Evolutionary conservation across 2,113 vertebrate genomes (phyloP).

Genomic region (Oryzias woworae): DNA sequence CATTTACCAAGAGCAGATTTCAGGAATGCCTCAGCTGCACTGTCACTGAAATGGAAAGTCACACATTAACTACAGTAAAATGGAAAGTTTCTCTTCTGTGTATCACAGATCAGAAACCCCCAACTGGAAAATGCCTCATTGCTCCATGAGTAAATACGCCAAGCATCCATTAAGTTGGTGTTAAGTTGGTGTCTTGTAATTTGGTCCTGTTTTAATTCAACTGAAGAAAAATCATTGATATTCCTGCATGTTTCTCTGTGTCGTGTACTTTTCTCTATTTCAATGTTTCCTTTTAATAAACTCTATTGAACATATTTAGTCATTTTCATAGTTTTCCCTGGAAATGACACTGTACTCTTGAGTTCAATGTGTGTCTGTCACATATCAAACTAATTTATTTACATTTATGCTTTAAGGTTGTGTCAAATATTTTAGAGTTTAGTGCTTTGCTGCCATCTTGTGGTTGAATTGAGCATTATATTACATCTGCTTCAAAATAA

Average conservation of each 20-base stretch:
- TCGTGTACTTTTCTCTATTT: too few relatives aligned
- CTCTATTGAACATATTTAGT: not conserved
- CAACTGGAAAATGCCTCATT: not conserved
- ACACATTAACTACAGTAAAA: conserved; percentile 64
- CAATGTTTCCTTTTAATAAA: not conserved
- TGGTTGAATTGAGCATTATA: conserved; percentile 46
- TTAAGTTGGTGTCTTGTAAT: too few relatives aligned
- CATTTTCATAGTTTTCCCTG: not conserved
- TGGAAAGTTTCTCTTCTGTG: conserved; percentile 34
- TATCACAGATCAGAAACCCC: conserved; percentile 31
- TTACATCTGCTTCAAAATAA: conserved; percentile 38
- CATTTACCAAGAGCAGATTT: conserved; percentile 63
- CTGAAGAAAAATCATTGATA: too few relatives aligned
- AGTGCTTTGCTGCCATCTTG: conserved; percentile 50
- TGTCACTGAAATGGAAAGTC: conserved; percentile 62
- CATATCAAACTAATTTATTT: not conserved
- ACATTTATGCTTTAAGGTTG: not conserved
- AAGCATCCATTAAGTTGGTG: too few relatives aligned
- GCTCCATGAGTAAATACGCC: not conserved
- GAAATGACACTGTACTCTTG: not conserved
- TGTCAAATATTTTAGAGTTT: not conserved
- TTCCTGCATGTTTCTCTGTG: too few relatives aligned
- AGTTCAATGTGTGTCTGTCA: not conserved
- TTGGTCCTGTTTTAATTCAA: too few relatives aligned
- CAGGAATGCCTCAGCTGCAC: conserved; percentile 53